Evolutionary conservation across 2,113 vertebrate species (phyloP).

Genomic region (Mohoua ochrocephala): DNA sequence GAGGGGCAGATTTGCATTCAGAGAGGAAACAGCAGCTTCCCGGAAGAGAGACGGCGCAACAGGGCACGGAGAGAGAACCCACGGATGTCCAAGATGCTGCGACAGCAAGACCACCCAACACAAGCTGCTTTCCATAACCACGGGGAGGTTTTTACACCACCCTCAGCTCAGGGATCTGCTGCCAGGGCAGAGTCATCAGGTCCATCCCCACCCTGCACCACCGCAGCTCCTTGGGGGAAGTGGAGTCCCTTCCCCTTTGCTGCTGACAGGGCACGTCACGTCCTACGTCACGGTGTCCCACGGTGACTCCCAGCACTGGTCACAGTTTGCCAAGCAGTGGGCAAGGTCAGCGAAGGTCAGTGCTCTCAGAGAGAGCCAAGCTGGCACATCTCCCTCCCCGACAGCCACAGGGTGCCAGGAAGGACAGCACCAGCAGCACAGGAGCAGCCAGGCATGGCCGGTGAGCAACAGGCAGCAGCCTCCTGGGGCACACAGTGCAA

Average conservation of each 20-base stretch:
- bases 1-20: neutral
- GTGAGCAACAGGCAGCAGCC: neutral
- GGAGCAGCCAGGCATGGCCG: fast-evolving
- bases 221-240: neutral
- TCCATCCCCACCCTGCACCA: neutral
- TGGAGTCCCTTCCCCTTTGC: neutral
- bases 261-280: fast-evolving
- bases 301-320: neutral
- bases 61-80: neutral
- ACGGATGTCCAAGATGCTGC: fast-evolving
- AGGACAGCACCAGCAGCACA: neutral
- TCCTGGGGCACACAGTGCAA: fast-evolving
- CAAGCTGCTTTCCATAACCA: neutral
- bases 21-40: neutral
- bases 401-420: neutral
- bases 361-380: neutral
- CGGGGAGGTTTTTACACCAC: fast-evolving
- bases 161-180: neutral
- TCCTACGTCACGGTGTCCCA: fast-evolving
- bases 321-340: neutral
- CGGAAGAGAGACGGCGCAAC: fast-evolving
- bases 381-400: neutral
- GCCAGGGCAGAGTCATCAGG: neutral
- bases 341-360: neutral
- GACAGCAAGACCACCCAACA: neutral